Evolutionary conservation across 2,113 vertebrate species (phyloP).

Genomic region (Myotis lucifugus): DNA sequence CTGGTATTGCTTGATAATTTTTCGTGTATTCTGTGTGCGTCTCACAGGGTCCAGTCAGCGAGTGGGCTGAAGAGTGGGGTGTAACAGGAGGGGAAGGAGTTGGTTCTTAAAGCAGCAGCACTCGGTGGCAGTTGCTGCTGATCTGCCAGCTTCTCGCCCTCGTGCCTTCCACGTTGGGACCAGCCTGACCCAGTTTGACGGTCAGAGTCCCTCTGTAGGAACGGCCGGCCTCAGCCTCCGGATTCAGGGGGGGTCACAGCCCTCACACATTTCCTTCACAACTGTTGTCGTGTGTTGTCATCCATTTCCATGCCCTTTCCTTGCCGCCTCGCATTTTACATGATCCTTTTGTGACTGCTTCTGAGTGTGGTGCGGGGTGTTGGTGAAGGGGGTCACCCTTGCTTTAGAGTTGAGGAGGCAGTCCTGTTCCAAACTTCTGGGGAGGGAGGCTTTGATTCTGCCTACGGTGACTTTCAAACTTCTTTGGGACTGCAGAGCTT

Average conservation of each 20-base stretch:
- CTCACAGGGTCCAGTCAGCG: neutral
- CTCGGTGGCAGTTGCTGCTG: neutral
- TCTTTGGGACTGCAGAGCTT: neutral
- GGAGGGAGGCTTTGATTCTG: neutral
- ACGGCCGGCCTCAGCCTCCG: neutral
- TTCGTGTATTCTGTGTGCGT: neutral
- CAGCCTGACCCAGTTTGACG: neutral
- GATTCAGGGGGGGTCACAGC: neutral
- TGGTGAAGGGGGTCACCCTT: neutral
- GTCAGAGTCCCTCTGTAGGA: neutral
- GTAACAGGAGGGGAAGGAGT: neutral
- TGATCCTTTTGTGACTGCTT: neutral
- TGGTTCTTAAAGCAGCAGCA: constrained; percentile 34
- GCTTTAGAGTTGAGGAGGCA: neutral
- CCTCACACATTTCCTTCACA: neutral
- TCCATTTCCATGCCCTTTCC: neutral
- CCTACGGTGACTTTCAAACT: neutral
- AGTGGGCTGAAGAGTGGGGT: neutral
- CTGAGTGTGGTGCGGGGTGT: neutral
- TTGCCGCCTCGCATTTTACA: neutral
- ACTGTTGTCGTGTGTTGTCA: neutral
- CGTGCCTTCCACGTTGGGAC: neutral
- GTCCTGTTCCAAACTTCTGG: constrained; percentile 17
- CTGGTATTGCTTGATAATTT: neutral
- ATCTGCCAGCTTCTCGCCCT: neutral